These are phyloP conservation scores for Azemiops feae DNA, from an alignment of 2,113 vertebrate species.

Conservation along the genomic window DNA sequence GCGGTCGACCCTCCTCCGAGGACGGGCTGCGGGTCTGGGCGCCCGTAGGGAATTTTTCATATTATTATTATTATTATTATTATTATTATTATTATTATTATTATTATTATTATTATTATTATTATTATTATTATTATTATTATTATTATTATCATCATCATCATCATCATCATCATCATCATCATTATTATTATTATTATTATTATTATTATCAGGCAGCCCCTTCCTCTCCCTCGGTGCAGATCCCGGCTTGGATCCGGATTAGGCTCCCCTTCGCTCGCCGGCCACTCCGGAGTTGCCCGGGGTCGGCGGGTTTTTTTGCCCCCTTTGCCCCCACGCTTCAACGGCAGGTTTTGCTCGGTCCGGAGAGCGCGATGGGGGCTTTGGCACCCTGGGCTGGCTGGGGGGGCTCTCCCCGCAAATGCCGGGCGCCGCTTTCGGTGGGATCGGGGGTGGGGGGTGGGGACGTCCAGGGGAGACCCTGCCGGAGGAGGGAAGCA, in stretches of 20 bases:
- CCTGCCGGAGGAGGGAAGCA: neutral
- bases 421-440: neutral
- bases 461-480: neutral
- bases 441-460: neutral
- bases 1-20: too few relatives aligned
- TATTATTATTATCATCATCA: too few relatives aligned
- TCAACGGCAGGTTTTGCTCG: neutral
- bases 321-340: too few relatives aligned
- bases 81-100: too few relatives aligned
- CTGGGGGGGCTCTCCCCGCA: neutral
- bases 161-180: too few relatives aligned
- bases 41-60: neutral
- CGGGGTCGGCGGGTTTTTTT: neutral
- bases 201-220: too few relatives aligned
- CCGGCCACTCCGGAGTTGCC: neutral
- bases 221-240: neutral
- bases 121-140: too few relatives aligned
- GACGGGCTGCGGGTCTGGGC: neutral
- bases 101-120: accelerated
- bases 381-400: neutral
- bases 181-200: too few relatives aligned
- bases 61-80: too few relatives aligned
- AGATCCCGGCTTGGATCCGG: neutral
- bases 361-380: neutral
- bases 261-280: neutral